A percentile compares a stretch with the other conserved stretches of the same genome.
Evolutionary conservation across 2,797 vertebrate species (phyloP).

Genomic region (Propithecus deckenii): DNA sequence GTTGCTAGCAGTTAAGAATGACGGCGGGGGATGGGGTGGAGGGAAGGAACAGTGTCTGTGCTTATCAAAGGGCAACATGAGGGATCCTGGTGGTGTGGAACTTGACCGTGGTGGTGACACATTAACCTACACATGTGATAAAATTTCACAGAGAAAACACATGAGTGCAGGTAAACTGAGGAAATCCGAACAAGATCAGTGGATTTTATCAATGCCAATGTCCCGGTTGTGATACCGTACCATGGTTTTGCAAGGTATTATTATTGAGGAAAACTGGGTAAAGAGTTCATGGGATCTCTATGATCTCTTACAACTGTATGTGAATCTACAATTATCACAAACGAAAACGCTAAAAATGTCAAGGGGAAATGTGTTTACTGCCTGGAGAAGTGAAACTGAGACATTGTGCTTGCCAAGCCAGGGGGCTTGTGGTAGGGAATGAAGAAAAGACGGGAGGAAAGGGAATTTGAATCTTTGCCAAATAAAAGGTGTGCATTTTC

Average conservation of each 20-base stretch:
- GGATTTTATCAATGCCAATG: no score
- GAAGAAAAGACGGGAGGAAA: background rate
- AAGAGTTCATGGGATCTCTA: background rate
- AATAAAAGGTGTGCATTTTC: background rate
- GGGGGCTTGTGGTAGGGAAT: fast-evolving
- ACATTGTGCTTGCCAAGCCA: background rate
- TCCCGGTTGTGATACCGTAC: background rate
- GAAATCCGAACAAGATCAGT: background rate
- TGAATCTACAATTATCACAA: background rate
- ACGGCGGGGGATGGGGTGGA: background rate
- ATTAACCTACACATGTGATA: background rate
- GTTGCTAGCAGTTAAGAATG: background rate
- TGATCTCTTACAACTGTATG: background rate
- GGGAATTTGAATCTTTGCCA: background rate
- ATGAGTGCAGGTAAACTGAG: background rate
- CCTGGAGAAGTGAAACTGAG: background rate
- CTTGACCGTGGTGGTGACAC: background rate
- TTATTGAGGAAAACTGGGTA: background rate
- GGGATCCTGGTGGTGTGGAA: background rate
- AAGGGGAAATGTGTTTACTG: background rate
- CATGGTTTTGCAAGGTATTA: background rate
- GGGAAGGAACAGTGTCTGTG: background rate
- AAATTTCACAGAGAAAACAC: background rate
- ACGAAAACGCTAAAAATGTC: background rate
- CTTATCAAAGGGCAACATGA: background rate